Base-by-base conservation (phyloP, 2,888 invertebrate genomes). In the Coremacera marginata region DNA sequence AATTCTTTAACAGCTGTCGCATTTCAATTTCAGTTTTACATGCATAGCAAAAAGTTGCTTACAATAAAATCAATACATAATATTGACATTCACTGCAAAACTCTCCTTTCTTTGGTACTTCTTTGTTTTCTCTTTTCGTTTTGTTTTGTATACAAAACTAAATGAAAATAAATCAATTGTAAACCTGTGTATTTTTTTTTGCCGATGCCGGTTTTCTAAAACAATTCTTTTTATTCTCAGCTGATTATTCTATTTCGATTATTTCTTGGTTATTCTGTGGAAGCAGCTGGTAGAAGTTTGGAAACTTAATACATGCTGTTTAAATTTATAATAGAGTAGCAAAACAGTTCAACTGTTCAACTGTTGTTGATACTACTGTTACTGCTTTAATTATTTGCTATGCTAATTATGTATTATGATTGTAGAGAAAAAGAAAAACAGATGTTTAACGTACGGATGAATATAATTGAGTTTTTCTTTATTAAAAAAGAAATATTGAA, bases 331-430 rank as follows among this genome's bases (percentile, higher is more conserved):
- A 52, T 55, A 16, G 27, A 34, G 31, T 9, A 70, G 27, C 22
- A 57, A 51, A 73, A 77, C 70, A 65, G 74, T 73, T 73, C 70
- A 65, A 70, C 70, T 73, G 62, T 37, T 73, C 70, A 74, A 77
- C 65, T 25, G 76, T 71, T 74, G 16, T 25, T 16, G n/a, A 52
- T 55, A 14, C 16, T 49, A 11, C 25, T 31, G 31, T 16, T 5
- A 34, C 16, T 14, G 63, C 11, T 44, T 44, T 44, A 11, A 34
- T 63, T 63, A 34, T 34, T 60, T 44, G 14, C 2, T 11, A 44
- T 31, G 34, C n/a, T 63, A 67, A 51, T 60, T 62, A 73, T 25
- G 67, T 0, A 34, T 34, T 16, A 34, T n/a, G 16, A n/a, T n/a
- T n/a, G n/a, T n/a, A n/a, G n/a, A n/a, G n/a, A n/a, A n/a, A 63